Conservation (phyloP, 2,797 vertebrate genomes). For the Moxostoma hubbsi region DNA sequence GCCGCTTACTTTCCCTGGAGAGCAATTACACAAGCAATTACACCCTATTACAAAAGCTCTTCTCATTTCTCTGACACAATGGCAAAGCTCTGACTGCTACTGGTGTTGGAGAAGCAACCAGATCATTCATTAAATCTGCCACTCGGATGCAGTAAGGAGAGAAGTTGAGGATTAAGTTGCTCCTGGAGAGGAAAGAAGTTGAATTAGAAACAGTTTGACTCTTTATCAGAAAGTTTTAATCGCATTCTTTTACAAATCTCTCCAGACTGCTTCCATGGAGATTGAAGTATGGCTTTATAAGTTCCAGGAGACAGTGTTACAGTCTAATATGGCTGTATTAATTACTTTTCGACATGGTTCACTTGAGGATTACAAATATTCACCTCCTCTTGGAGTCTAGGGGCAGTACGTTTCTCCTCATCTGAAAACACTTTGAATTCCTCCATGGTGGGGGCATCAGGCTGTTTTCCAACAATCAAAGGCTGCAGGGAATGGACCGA, state of each 20-base stretch:
- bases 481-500: neutral
- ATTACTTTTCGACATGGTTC: conserved; percentile 36
- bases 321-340: conserved; percentile 35
- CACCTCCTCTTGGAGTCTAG: conserved; percentile 61
- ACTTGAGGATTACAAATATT: conserved; percentile 36
- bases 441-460: conserved; percentile 11
- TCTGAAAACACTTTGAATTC: conserved; percentile 36
- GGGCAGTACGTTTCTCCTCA: conserved; percentile 50
- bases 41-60: conserved; percentile 60
- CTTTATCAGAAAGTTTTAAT: conserved; percentile 50
- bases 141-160: conserved; percentile 39
- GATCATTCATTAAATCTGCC: conserved; percentile 52
- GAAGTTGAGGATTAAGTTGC: conserved; percentile 12
- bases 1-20: conserved; percentile 55
- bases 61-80: conserved; percentile 54
- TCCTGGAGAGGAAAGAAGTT: conserved; percentile 27
- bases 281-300: conserved; percentile 28
- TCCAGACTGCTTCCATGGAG: conserved; percentile 18
- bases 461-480: neutral
- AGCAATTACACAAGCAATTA: conserved; percentile 68
- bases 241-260: conserved; percentile 37
- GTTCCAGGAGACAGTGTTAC: conserved; percentile 26
- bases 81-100: conserved; percentile 51
- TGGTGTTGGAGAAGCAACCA: conserved; percentile 30
- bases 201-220: conserved; percentile 34